Evolutionary conservation across 2,888 invertebrate genomes (phyloP), one percentile per base, ranked within the genome.

Genomic region (Lithophane semibrunnea): DNA sequence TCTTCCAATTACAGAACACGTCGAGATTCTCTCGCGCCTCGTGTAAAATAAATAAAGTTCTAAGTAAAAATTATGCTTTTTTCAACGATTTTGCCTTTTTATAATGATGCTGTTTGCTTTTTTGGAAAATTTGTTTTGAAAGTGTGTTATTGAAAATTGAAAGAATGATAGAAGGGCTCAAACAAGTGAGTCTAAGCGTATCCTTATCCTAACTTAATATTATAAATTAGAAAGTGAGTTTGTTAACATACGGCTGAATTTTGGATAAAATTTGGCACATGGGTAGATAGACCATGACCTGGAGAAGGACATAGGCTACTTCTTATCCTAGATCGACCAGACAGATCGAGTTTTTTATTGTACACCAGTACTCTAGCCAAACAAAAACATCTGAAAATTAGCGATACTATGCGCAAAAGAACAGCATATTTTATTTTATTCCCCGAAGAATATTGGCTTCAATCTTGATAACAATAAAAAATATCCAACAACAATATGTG

Each of bases 1-100:
- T 85, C 77, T 69, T 79, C 49, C 78, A 77, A 80, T 86, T 64
- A 80, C 60, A 52, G 64, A 77, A 71, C 29, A 44, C 47, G 65
- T 52, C 18, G 70, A 58, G 68, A 67, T 37, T 63, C 37, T 24
- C 42, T 63, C 52, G 37, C 67, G 66, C 29, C 42, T 63, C 52
- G 37, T 70, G 66, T 60, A n/a, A 37, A 70, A 76, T 74, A 75
- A 75, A 75, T 54, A 73, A 24, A 77, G 21, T 63, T 72, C 42
- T 24, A n/a, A 49, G 44, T 60, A 18, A 58, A 69, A 64, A 63
- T 2, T 52, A 52, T 29, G 18, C 0, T 18, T 47, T 58, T 63
- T 16, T 37, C 7, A n/a, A 54, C 3, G 29, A 69, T 16, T 37
- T 29, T 47, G 3, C 5, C 16, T 24, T 52, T 52, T 42, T 49